Base-by-base conservation (phyloP, 2,888 invertebrate genomes). In the Brenthis daphne region DNA sequence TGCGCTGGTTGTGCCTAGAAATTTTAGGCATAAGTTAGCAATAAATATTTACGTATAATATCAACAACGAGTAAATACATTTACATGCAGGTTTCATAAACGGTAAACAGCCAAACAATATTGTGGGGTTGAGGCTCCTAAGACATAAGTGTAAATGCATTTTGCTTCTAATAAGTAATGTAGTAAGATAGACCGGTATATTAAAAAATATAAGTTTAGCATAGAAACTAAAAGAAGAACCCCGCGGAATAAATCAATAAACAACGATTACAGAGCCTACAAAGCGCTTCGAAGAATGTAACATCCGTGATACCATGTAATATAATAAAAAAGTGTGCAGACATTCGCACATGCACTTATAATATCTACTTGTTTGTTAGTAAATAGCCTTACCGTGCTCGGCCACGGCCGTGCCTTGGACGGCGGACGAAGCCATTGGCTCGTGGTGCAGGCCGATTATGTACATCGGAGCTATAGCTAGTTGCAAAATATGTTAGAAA, bases 401-500 rank as follows among this genome's bases (percentile, higher is more conserved):
- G 48, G 29, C 48, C 60, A 48, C 37, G 37, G 37, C 60, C 50
- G 50, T n/a, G 60, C 14, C 50, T 12, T 24, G 48, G n/a, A 14
- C 48, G 60, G 60, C 29, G 60, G 60, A 50, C 60, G 60, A 29
- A 50, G 29, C 60, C 60, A 50, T 50, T 50, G 29, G 48, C 60
- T 48, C 60, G 48, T 33, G 16, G 60, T 20, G 48, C 50, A 33
- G 33, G 29, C 50, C 60, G 60, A 50, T 60, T 50, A 29, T 60
- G 60, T 3, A 50, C 50, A 50, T 60, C 60, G 33, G 60, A 60
- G 12, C 60, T 50, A 60, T 60, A 60, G 60, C 60, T 60, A 60
- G n/a, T 50, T 33, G 50, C 48, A 60, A 60, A 60, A 29, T 33
- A 16, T 29, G 50, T 60, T 50, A 60, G 60, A 60, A 60, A 60